Conservation (phyloP, 2,888 invertebrate species). For the Spisula solida region DNA sequence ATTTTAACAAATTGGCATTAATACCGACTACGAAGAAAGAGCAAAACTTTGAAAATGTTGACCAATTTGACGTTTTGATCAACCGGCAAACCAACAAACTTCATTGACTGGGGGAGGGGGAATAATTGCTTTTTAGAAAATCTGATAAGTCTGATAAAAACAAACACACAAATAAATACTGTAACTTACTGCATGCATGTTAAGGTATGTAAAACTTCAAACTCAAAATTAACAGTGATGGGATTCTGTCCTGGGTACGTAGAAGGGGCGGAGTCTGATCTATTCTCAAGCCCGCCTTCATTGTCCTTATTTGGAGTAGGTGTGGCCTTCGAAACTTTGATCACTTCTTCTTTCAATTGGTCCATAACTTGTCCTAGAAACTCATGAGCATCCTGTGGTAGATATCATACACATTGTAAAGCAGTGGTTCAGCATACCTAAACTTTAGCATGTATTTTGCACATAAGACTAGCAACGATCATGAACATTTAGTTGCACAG, state of each 20-base stretch:
- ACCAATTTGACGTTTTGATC: no score
- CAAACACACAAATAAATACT: neutral
- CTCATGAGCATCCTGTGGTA: slow-evolving; percentile 87
- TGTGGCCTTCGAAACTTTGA: slow-evolving; percentile 76
- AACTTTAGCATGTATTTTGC: no score
- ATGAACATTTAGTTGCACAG: no score
- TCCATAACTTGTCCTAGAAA: slow-evolving; percentile 86
- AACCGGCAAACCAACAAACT: no score
- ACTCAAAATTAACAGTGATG: slow-evolving; percentile 85
- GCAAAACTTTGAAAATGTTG: no score
- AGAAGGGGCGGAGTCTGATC: slow-evolving; percentile 23
- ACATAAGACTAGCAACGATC: no score
- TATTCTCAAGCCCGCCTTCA: slow-evolving; percentile 39
- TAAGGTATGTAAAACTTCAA: slow-evolving; percentile 84
- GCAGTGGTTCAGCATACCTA: no score
- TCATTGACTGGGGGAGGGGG: no score
- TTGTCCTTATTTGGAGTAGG: slow-evolving; percentile 74
- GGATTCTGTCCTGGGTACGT: slow-evolving; percentile 77
- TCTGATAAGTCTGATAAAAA: no score
- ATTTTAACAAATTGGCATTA: no score
- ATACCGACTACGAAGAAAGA: no score
- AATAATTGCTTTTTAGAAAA: no score
- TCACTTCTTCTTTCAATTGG: slow-evolving; percentile 86
- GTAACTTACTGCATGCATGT: slow-evolving; percentile 77
- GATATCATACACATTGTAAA: neutral